These are phyloP conservation scores for Arizona elegans DNA, from an alignment of 2,113 vertebrate genomes.

Conservation along the genomic window DNA sequence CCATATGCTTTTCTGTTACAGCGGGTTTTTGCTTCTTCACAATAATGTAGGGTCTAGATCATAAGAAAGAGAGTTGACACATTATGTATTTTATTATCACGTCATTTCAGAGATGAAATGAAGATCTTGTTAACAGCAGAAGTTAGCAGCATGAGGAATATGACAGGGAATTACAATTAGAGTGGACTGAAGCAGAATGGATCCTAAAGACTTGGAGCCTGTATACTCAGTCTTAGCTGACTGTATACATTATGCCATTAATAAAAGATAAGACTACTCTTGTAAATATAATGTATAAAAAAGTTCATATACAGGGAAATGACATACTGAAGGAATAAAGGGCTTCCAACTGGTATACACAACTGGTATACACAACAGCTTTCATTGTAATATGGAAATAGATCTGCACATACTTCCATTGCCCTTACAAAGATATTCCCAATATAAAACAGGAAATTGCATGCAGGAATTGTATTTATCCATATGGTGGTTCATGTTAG, in stretches of 20 bases:
- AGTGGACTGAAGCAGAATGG: neutral
- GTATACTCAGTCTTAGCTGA: neutral
- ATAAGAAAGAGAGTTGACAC: neutral
- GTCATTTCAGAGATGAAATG: neutral
- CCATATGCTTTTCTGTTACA: conserved; percentile 93
- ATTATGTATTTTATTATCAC: neutral
- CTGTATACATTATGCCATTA: neutral
- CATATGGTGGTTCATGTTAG: no score
- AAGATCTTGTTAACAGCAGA: neutral
- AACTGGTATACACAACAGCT: neutral
- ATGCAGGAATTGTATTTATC: neutral
- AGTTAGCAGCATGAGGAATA: neutral
- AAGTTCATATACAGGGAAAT: neutral
- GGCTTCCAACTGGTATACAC: neutral
- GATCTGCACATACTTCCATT: neutral
- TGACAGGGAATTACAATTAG: neutral
- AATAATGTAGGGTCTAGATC: conserved; percentile 90
- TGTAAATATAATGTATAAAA: neutral
- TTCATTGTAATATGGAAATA: neutral
- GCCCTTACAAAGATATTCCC: neutral
- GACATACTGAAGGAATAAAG: neutral
- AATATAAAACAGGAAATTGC: neutral
- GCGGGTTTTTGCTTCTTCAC: conserved; percentile 91
- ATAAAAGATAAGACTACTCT: neutral
- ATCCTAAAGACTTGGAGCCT: neutral